phyloP scores from a whole-genome alignment of 1,140 invertebrate genomes.

The Stegodyphus mimosarum region DNA sequence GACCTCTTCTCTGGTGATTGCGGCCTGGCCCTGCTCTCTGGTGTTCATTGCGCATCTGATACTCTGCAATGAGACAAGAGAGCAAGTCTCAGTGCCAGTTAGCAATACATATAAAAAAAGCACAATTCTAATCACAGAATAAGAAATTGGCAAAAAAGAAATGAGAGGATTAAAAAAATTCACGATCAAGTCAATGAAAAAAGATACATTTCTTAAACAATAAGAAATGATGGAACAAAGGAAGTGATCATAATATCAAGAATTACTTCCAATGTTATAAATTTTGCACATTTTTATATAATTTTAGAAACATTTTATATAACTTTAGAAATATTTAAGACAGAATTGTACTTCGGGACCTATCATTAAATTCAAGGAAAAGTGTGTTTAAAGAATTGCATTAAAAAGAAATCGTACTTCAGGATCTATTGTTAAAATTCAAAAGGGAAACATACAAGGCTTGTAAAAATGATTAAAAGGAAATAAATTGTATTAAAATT shows the following conservation, averaged over 20 bases:
- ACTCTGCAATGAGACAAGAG: slow-evolving; percentile 76
- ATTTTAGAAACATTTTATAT: too few relatives aligned
- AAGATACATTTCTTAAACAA: neutral
- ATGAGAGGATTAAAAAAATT: too few relatives aligned
- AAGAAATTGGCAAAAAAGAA: neutral
- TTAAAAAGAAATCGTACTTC: too few relatives aligned
- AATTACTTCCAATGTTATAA: slow-evolving; percentile 25
- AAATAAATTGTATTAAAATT: too few relatives aligned
- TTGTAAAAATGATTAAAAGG: too few relatives aligned
- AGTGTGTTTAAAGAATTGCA: too few relatives aligned
- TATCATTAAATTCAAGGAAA: too few relatives aligned
- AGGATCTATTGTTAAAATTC: too few relatives aligned
- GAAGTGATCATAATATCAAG: slow-evolving; percentile 10
- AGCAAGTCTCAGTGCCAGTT: slow-evolving; percentile 62
- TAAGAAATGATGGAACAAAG: neutral
- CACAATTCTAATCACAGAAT: slow-evolving; percentile 41
- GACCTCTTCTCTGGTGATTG: slow-evolving; percentile 75
- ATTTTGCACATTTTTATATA: slow-evolving; percentile 2
- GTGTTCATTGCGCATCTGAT: slow-evolving; percentile 80
- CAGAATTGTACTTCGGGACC: too few relatives aligned
- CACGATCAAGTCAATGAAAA: neutral
- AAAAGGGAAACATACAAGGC: too few relatives aligned
- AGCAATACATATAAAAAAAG: slow-evolving; percentile 50
- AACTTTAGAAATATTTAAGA: too few relatives aligned
- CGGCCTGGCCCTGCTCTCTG: slow-evolving; percentile 74